Percentiles rank a stretch among this genome's conserved stretches.
phyloP scores from a whole-genome alignment of 2,888 invertebrate species.

The Parnassius smintheus region DNA sequence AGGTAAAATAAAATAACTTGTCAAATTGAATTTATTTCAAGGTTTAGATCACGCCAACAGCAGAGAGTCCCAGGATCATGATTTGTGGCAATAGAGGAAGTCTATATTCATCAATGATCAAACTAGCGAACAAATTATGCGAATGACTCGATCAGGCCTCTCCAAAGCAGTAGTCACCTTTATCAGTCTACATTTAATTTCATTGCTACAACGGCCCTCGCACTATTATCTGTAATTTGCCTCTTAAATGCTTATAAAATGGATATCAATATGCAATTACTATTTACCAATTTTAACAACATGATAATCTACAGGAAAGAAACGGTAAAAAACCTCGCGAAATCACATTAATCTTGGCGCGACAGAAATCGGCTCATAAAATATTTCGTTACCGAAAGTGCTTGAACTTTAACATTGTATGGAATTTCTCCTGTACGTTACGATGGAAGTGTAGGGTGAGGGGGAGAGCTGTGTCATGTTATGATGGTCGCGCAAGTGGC shows the following conservation, averaged over 20 bases:
- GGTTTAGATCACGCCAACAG: too few relatives aligned
- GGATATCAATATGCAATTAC: constrained; percentile 8
- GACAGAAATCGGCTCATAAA: constrained; percentile 69
- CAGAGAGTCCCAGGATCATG: too few relatives aligned
- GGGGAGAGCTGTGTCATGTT: constrained; percentile 45
- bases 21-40: too few relatives aligned
- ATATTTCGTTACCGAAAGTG: constrained; percentile 56
- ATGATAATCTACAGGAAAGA: constrained; percentile 13
- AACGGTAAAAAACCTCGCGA: constrained; percentile 42
- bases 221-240: constrained; percentile 10
- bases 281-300: constrained; percentile 6
- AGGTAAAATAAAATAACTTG: too few relatives aligned
- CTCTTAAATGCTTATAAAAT: neutral
- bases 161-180: neutral
- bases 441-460: constrained; percentile 29
- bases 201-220: neutral
- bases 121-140: too few relatives aligned
- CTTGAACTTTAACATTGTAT: constrained; percentile 40
- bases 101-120: too few relatives aligned
- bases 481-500: constrained; percentile 46
- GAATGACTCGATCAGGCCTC: neutral
- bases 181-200: neutral
- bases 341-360: constrained; percentile 66
- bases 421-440: constrained; percentile 27
- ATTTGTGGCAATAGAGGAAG: too few relatives aligned